Evolutionary conservation across 2,888 invertebrate species (phyloP), one percentile per base, ranked within the genome.

Genomic region (Aromia moschata): DNA sequence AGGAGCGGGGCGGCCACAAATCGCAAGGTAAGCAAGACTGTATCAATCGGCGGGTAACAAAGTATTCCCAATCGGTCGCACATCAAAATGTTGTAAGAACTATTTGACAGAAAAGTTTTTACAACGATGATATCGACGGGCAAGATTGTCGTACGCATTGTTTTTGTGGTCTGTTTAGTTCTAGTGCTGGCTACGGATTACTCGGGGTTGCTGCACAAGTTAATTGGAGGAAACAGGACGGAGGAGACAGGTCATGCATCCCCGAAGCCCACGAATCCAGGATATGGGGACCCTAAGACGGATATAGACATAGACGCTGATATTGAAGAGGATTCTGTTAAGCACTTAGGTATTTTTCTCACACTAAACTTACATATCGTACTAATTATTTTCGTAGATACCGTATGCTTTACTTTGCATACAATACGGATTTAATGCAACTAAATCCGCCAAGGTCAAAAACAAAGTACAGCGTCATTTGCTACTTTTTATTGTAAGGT

Each of bases 101-200:
- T 55, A 31, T 20, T n/a, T 31, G 5, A n/a, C 18, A 16, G 33
- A 10, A 17, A 20, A 18, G 2, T 33, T 33, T 11, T 5, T 11
- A 33, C 11, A 60, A 72, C 60, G 49, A 80, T 80, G 79, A 74
- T 77, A 52, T 62, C 69, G 36, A 66, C 76, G 36, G 76, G 79
- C 49, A 79, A 78, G 70, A 75, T 79, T 36, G 70, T 80, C 25
- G 79, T 85, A 38, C 81, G 85, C 4, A 74, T 85, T 37, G 81
- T 85, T 58, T 83, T 85, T 72, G 80, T 84, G 60, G 73, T 85
- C 33, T 84, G 84, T 60, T 80, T 85, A 75, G 81, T 85, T 65
- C 75, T 86, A 56, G 80, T 85, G 61, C 78, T 86, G 57, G 82
- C 84, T 58, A 84, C 84, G 31, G 86, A 86, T 74, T 84, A 85